Conservation (phyloP, 2,113 vertebrate genomes). For the Pyxicephalus adspersus region DNA sequence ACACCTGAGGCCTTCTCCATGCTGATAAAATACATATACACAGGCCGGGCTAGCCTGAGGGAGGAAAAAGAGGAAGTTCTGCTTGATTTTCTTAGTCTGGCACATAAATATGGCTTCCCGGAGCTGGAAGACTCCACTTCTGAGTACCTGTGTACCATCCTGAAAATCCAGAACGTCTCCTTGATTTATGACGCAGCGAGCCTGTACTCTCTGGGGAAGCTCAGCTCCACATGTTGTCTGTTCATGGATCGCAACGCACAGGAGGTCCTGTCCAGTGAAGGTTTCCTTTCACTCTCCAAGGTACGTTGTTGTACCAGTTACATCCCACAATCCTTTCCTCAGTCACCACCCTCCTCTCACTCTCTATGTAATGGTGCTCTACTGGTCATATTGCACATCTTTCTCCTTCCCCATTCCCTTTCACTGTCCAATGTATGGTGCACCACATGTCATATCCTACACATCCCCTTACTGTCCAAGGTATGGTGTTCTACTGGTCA, state of each 20-base stretch:
- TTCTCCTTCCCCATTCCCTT: no score
- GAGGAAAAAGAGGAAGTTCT: slow-evolving; percentile 93
- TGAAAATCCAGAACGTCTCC: slow-evolving; percentile 94
- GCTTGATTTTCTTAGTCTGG: slow-evolving; percentile 93
- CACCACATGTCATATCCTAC: no score
- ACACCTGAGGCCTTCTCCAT: slow-evolving; percentile 94
- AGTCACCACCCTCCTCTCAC: no score
- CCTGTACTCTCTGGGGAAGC: slow-evolving; percentile 88
- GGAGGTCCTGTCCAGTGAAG: slow-evolving; percentile 89
- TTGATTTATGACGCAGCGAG: slow-evolving; percentile 96
- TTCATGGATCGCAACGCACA: slow-evolving; percentile 96
- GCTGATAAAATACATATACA: slow-evolving; percentile 95
- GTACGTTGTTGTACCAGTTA: slow-evolving; percentile 62
- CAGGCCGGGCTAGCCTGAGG: slow-evolving; percentile 89
- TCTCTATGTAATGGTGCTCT: no score
- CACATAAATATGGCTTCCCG: slow-evolving; percentile 95
- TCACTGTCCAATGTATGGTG: no score
- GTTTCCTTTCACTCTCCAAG: slow-evolving; percentile 93
- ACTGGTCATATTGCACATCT: no score
- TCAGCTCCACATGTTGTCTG: slow-evolving; percentile 90
- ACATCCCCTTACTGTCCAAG: no score
- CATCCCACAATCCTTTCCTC: no score
- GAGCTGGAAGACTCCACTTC: slow-evolving; percentile 94
- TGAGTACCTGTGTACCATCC: slow-evolving; percentile 93
- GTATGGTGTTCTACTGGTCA: no score